Evolutionary conservation across 2,113 vertebrate species (phyloP).

Genomic region (Rynchops niger): DNA sequence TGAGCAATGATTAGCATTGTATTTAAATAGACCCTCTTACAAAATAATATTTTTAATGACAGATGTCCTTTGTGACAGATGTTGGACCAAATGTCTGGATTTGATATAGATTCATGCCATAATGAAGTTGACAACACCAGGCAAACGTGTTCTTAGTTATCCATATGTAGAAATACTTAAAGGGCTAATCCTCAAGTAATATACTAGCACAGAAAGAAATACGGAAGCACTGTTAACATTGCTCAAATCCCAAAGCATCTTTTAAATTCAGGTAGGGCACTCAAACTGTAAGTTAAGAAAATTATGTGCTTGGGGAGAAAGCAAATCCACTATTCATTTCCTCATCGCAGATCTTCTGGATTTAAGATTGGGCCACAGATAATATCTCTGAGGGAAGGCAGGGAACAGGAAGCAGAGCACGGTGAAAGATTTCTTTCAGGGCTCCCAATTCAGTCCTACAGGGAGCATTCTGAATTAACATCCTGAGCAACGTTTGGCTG

Average conservation of each 20-base stretch:
- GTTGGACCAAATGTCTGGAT: neutral
- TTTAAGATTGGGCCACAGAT: neutral
- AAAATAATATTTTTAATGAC: neutral
- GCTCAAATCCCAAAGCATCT: neutral
- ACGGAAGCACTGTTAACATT: neutral
- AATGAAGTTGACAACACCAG: neutral
- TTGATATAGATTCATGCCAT: neutral
- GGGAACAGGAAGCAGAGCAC: neutral
- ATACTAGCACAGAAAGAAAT: neutral
- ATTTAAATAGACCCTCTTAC: neutral
- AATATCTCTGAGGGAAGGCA: neutral
- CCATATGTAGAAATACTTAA: neutral
- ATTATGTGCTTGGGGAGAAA: neutral
- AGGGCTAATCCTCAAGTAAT: neutral
- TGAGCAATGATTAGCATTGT: accelerated
- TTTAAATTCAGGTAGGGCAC: neutral
- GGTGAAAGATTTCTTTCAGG: neutral
- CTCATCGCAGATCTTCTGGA: neutral
- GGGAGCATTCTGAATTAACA: neutral
- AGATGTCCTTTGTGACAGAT: neutral
- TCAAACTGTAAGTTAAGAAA: neutral
- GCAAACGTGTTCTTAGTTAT: neutral
- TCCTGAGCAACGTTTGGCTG: neutral
- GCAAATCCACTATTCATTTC: neutral
- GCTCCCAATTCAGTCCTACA: neutral